phyloP scores from a whole-genome alignment of 2,113 vertebrate genomes.

The Rattus norvegicus region GRCr8 NC_086037.1:12911001-12911500 shows the following conservation, averaged over 20 bases:
- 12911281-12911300: neutral
- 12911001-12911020: neutral
- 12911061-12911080: neutral
- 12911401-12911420: neutral
- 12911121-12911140: neutral
- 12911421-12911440: neutral
- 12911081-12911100: neutral
- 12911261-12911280: neutral
- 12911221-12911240: no score
- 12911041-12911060: neutral
- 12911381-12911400: neutral
- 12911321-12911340: neutral
- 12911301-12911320: neutral
- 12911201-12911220: rapidly evolving
- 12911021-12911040: neutral
- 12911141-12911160: neutral
- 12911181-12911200: neutral
- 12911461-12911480: neutral
- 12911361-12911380: neutral
- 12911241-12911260: neutral
- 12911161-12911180: neutral
- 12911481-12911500: neutral
- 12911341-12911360: neutral
- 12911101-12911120: neutral
- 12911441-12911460: neutral